These are phyloP conservation scores for Nymphalis c-album DNA, from an alignment of 2,888 invertebrate genomes.

Conservation along the genomic window DNA sequence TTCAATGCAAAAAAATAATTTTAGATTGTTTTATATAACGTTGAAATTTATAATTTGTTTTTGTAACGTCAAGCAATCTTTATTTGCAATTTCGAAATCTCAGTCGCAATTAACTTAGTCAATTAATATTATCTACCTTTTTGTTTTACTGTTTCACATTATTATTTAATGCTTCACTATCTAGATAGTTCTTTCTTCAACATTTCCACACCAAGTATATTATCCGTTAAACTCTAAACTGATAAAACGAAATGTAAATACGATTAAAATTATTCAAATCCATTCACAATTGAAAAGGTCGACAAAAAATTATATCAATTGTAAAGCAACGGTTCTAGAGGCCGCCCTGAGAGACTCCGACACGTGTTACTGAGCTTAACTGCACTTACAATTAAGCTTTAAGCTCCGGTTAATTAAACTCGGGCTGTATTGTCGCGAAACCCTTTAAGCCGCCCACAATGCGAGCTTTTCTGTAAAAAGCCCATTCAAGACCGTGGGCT, in stretches of 20 bases:
- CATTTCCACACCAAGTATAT: neutral
- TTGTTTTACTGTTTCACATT: too few species aligned
- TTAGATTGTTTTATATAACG: too few species aligned
- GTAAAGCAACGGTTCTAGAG: slow-evolving; percentile 51
- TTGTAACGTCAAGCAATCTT: too few species aligned
- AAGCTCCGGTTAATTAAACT: slow-evolving; percentile 79
- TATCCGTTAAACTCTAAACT: neutral
- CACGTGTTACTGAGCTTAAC: slow-evolving; percentile 78
- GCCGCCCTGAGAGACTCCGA: slow-evolving; percentile 63
- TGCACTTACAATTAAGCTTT: slow-evolving; percentile 79
- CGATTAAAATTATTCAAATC: slow-evolving; percentile 12
- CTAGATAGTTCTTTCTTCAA: neutral
- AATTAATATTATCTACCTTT: too few species aligned
- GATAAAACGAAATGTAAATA: slow-evolving; percentile 2
- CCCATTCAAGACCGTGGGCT: slow-evolving; percentile 57
- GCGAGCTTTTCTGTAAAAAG: slow-evolving; percentile 66
- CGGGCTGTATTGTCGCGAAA: slow-evolving; percentile 71
- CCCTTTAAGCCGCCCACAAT: slow-evolving; percentile 74
- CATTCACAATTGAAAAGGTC: slow-evolving; percentile 20
- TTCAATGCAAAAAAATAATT: too few species aligned
- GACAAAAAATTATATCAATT: slow-evolving; percentile 57
- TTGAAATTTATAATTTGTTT: too few species aligned
- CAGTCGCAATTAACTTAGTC: too few species aligned
- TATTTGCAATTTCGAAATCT: too few species aligned
- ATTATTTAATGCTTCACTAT: too few species aligned